A percentile compares a stretch with the other conserved stretches of the same genome.
phyloP scores from a whole-genome alignment of 2,888 invertebrate species.

The Diaphora mendica region DNA sequence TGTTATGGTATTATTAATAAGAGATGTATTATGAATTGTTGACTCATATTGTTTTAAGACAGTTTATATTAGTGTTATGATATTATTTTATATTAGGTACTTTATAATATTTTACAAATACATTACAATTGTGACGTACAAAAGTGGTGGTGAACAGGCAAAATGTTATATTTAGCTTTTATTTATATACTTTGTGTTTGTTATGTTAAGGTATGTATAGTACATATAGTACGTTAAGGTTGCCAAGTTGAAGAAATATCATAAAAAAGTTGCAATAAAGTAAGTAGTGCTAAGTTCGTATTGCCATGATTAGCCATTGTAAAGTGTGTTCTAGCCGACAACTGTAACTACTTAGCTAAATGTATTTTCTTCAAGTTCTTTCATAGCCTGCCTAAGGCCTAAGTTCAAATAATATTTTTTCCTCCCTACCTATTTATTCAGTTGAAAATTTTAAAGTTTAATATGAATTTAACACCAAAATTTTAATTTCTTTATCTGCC shows the following conservation, averaged over 20 bases:
- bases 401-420: too few relatives aligned
- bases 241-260: neutral
- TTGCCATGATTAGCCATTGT: conserved; percentile 10
- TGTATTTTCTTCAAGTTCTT: neutral
- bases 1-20: conserved; percentile 50
- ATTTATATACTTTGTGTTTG: neutral
- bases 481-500: neutral
- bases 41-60: conserved; percentile 48
- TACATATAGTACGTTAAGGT: too few relatives aligned
- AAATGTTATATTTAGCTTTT: neutral
- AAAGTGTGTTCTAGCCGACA: conserved; percentile 13
- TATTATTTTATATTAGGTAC: conserved; percentile 21
- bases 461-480: too few relatives aligned
- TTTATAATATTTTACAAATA: conserved; percentile 9
- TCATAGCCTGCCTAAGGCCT: neutral
- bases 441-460: too few relatives aligned
- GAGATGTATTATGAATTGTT: conserved; percentile 52
- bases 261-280: neutral
- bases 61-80: conserved; percentile 46
- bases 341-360: neutral
- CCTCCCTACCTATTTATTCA: too few relatives aligned
- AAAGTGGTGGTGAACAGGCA: neutral
- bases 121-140: conserved; percentile 6
- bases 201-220: neutral
- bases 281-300: conserved; percentile 2